These are phyloP conservation scores for Psilopsiagon aurifrons DNA, from an alignment of 2,113 vertebrate genomes.

Conservation along the genomic window DNA sequence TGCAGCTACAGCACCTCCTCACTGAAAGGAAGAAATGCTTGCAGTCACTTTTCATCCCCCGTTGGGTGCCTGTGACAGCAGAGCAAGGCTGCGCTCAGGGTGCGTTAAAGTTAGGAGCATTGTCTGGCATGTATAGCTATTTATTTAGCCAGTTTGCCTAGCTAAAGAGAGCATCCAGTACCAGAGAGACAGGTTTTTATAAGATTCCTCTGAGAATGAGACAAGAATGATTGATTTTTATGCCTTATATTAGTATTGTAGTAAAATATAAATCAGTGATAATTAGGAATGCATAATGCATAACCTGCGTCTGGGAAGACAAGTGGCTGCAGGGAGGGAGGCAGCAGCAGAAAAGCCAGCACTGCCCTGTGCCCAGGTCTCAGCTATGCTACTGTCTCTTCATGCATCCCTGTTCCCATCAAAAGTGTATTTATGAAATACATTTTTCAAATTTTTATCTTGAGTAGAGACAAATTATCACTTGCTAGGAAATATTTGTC, in stretches of 20 bases:
- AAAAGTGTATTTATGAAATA: background rate
- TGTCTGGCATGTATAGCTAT: fast-evolving
- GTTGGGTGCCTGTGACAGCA: too few species aligned
- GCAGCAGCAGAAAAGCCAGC: background rate
- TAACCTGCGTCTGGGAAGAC: background rate
- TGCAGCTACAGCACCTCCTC: fast-evolving
- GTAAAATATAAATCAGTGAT: slow-evolving; percentile 3
- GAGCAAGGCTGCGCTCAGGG: too few species aligned
- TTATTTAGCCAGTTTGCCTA: background rate
- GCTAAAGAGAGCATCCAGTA: too few species aligned
- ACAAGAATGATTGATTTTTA: background rate
- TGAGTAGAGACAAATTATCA: background rate
- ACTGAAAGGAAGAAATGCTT: too few species aligned
- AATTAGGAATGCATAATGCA: background rate
- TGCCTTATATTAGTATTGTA: background rate
- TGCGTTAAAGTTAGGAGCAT: background rate
- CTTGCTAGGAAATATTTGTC: background rate
- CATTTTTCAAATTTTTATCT: background rate
- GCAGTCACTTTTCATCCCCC: too few species aligned
- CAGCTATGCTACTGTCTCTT: background rate
- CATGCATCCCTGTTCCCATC: background rate
- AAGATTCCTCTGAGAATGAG: background rate
- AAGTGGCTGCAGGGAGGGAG: background rate
- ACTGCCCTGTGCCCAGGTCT: background rate
- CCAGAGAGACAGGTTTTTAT: background rate